Percentiles rank a stretch among this genome's conserved stretches.
Conservation (phyloP, 2,888 invertebrate species). For the Phalera bucephala region DNA sequence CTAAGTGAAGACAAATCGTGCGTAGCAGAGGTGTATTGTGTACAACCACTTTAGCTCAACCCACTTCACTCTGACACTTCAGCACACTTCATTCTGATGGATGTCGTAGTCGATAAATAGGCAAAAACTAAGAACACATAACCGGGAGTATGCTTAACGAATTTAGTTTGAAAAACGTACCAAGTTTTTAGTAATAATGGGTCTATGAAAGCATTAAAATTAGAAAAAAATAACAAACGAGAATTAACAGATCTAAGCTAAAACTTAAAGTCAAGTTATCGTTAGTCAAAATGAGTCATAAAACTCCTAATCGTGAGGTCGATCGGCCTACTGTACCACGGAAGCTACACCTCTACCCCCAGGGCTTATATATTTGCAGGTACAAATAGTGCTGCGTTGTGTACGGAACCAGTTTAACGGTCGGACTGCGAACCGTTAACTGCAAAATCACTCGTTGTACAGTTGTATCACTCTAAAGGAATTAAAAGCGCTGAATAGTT, state of each 20-base stretch:
- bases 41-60: too few relatives aligned
- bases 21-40: too few relatives aligned
- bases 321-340: slow-evolving; percentile 28
- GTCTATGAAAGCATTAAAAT: too few relatives aligned
- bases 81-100: too few relatives aligned
- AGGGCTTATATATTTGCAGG: slow-evolving; percentile 36
- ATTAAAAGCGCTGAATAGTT: slow-evolving; percentile 25
- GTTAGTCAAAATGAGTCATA: neutral
- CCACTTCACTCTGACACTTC: too few relatives aligned
- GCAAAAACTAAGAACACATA: too few relatives aligned
- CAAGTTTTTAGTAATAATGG: too few relatives aligned
- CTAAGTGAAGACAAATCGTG: too few relatives aligned
- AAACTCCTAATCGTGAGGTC: neutral
- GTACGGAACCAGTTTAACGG: slow-evolving; percentile 67
- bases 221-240: neutral
- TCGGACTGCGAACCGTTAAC: slow-evolving; percentile 58
- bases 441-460: slow-evolving; percentile 58
- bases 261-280: neutral
- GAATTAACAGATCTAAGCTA: neutral
- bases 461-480: slow-evolving; percentile 37
- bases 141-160: too few relatives aligned
- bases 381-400: slow-evolving; percentile 45
- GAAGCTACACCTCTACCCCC: slow-evolving; percentile 39
- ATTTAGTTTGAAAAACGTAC: too few relatives aligned
- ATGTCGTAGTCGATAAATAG: too few relatives aligned